Conservation (phyloP, 2,888 invertebrate species). For the Deilephila elpenor region DNA sequence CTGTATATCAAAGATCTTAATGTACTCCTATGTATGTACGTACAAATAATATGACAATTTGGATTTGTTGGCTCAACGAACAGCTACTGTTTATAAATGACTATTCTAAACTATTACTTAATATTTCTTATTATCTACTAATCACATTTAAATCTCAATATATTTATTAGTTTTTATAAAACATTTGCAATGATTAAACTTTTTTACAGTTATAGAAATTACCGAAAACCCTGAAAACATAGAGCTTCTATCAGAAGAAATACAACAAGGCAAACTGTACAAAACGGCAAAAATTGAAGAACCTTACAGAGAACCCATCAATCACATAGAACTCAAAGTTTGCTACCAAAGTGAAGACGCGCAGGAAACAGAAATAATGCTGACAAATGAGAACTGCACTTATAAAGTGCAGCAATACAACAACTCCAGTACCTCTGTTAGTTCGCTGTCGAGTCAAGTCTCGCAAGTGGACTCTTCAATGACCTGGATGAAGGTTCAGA, state of each 20-base stretch:
- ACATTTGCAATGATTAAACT: too few species aligned
- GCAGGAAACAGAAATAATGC: conserved; percentile 70
- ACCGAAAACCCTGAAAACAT: conserved; percentile 84
- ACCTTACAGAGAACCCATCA: conserved; percentile 52
- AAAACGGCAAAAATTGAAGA: conserved; percentile 67
- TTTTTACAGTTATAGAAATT: conserved; percentile 86
- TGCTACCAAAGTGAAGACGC: conserved; percentile 69
- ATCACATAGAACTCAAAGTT: conserved; percentile 69
- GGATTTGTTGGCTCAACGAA: too few species aligned
- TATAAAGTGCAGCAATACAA: conserved; percentile 73
- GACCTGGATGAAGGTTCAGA: conserved; percentile 84
- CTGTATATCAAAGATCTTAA: too few species aligned
- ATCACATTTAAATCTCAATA: too few species aligned
- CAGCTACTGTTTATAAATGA: too few species aligned
- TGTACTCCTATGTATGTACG: too few species aligned
- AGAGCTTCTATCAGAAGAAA: conserved; percentile 77
- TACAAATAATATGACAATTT: too few species aligned
- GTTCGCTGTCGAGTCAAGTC: conserved; percentile 69
- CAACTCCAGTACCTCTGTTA: conserved; percentile 63
- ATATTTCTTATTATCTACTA: too few species aligned
- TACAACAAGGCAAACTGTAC: conserved; percentile 85
- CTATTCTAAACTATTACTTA: too few species aligned
- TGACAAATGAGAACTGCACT: conserved; percentile 69
- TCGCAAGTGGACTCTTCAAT: conserved; percentile 71
- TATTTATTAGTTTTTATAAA: too few species aligned